Base-by-base conservation (phyloP, 2,888 invertebrate species). In the Silvanus unidentatus region DNA sequence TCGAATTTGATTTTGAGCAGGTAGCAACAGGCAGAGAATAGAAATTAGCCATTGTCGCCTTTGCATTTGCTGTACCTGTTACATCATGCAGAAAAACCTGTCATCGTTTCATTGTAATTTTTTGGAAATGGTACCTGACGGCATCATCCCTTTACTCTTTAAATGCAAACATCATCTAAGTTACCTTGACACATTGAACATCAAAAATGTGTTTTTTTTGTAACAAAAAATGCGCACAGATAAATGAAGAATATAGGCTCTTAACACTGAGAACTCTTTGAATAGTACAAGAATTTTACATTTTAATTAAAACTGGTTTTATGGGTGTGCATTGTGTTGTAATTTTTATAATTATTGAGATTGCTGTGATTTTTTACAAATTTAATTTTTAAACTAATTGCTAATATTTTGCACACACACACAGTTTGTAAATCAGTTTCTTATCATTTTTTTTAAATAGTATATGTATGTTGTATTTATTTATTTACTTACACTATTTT, bases 21-120 rank as follows among this genome's bases (percentile, higher is more conserved):
- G 70, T 70, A 70, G 70, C 70, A 68, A 68, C 65, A 57, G 62
- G 64, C 62, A 60, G 58, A 61, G 54, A 50, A 50, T 62, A 66
- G 64, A 60, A 63, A 65, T 57, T 70, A 71, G 66, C 70, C 71
- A 69, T 69, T 69, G 70, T 70, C 70, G 71, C 71, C 71, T 71
- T 71, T 65, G 68, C 68, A 69, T 70, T 64, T 60, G 59, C 64
- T 66, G 70, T 69, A 69, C 66, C 69, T 68, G 69, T 58, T 55
- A 61, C 61, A 58, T 61, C 62, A 57, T 52, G 53, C 50, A 54
- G 59, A 59, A 52, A 54, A 52, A 54, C 51, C 49, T 50, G 45
- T 45, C 44, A 41, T 39, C 42, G 43, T 42, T 42, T 30, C 39
- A 42, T 48, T 40, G 30, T 37, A 22, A 13, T 41, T 39, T 32